Evolutionary conservation across 2,888 invertebrate genomes (phyloP).

Genomic region (Orthosia cruda): DNA sequence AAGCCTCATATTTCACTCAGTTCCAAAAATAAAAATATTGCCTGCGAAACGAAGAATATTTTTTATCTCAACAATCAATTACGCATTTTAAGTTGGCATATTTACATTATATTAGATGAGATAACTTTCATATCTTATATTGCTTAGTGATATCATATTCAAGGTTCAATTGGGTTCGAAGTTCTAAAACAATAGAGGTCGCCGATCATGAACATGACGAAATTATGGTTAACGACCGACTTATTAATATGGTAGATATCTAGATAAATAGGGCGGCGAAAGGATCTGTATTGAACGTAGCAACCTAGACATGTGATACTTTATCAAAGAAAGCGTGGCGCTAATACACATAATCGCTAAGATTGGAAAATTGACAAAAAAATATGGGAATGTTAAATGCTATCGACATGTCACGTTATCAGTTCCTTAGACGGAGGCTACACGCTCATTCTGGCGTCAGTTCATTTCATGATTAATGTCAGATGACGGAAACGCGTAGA

Average conservation of each 20-base stretch:
- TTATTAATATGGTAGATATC: not conserved
- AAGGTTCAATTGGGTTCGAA: not conserved
- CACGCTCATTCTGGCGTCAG: not conserved
- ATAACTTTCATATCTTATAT: conserved; percentile 4
- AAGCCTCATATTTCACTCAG: conserved; percentile 13
- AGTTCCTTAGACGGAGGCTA: not conserved
- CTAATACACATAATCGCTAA: too few species aligned
- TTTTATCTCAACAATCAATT: conserved; percentile 10
- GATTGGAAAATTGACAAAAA: too few species aligned
- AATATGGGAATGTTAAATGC: too few species aligned
- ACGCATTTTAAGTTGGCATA: not conserved
- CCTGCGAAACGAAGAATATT: not conserved
- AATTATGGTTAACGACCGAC: not conserved
- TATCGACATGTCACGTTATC: too few species aligned
- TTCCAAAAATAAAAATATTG: conserved; percentile 5
- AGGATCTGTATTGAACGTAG: too few species aligned
- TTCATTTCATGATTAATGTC: too few species aligned
- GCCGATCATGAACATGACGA: not conserved
- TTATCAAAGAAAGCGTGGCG: too few species aligned
- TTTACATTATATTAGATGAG: not conserved
- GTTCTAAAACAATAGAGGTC: not conserved
- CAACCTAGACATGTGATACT: too few species aligned
- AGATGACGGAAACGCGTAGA: too few species aligned
- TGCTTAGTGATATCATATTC: too few species aligned
- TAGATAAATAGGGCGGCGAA: too few species aligned